Conservation (phyloP, 2,888 invertebrate genomes). For the Orchesellides sinensis region DNA sequence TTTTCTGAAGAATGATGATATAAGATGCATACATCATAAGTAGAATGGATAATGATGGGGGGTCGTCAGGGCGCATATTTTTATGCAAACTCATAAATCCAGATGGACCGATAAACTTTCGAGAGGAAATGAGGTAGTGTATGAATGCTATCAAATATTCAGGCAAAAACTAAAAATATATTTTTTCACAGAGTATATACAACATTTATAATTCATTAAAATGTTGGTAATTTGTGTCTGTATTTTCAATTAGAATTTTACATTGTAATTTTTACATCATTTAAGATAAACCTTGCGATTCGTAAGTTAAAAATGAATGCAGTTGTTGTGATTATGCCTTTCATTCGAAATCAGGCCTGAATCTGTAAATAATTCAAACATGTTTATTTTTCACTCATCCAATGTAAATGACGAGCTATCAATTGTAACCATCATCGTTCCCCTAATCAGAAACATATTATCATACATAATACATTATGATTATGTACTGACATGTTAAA, state of each 20-base stretch:
- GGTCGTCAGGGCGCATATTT: conserved; percentile 7
- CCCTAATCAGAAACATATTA: conserved; percentile 13
- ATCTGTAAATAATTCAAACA: too few species aligned
- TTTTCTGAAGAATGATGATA: conserved; percentile 19
- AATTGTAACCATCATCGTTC: conserved; percentile 12
- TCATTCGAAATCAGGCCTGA: neutral
- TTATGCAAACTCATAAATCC: neutral
- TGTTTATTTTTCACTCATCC: neutral
- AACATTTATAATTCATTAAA: neutral
- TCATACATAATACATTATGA: conserved; percentile 42
- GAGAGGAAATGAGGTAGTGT: conserved; percentile 43
- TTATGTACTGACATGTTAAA: conserved; percentile 44
- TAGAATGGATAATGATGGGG: conserved; percentile 25
- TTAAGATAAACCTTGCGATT: conserved; percentile 22
- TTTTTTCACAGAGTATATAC: neutral
- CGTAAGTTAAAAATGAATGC: neutral
- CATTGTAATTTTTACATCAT: conserved; percentile 37
- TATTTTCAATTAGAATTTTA: conserved; percentile 43
- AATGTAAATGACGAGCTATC: conserved; percentile 1
- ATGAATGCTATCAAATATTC: neutral
- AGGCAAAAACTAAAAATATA: neutral
- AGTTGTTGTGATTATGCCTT: neutral
- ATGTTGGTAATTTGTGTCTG: neutral
- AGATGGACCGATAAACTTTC: conserved; percentile 39
- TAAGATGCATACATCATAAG: neutral